phyloP scores from a whole-genome alignment of 2,113 vertebrate genomes.

The Epinephelus lanceolatus region DNA sequence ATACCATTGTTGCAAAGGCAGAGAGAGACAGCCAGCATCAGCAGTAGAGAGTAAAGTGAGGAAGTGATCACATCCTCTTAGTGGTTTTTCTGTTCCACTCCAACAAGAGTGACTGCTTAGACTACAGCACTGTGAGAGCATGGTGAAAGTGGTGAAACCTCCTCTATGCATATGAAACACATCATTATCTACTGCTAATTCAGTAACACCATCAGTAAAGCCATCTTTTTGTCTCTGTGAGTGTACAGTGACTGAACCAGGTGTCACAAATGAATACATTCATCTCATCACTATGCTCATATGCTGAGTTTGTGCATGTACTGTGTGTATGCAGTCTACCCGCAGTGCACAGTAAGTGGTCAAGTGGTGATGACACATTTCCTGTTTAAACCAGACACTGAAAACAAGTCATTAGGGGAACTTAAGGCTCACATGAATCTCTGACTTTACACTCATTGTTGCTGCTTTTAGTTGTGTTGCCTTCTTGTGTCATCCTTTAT shows the following conservation, averaged over 20 bases:
- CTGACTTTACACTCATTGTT: neutral
- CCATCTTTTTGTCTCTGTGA: neutral
- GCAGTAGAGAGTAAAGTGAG: neutral
- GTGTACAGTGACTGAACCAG: neutral
- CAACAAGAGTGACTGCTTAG: neutral
- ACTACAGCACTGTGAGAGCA: neutral
- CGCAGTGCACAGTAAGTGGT: conserved; percentile 24
- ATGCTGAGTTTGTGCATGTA: neutral
- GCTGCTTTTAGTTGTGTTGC: too few relatives aligned
- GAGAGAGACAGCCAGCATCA: neutral
- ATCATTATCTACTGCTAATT: neutral
- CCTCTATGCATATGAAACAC: neutral
- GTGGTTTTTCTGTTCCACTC: conserved; percentile 38
- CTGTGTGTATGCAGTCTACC: neutral
- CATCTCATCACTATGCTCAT: neutral
- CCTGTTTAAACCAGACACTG: neutral
- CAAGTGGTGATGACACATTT: neutral
- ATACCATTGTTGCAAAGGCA: conserved; percentile 2
- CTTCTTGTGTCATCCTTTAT: too few relatives aligned
- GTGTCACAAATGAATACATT: neutral
- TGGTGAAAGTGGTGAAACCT: neutral
- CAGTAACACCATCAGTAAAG: neutral
- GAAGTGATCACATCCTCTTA: conserved; percentile 37
- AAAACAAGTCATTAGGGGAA: too few relatives aligned
- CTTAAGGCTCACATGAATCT: neutral